Conservation (phyloP, 2,888 invertebrate genomes). For the Scaptodrosophila latifasciaeformis region DNA sequence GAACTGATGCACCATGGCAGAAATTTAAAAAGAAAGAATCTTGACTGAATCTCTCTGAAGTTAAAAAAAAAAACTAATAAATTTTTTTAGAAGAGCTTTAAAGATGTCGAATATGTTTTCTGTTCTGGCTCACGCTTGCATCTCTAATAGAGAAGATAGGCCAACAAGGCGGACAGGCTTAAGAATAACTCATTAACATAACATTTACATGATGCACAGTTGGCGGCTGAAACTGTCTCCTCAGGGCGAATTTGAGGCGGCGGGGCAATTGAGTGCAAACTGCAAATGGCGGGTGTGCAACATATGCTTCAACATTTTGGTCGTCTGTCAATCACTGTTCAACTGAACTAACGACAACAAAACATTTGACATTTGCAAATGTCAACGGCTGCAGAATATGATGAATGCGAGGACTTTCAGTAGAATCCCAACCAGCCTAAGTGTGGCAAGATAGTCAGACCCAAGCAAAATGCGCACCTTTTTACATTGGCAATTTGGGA, state of each 20-base stretch:
- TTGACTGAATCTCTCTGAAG: too few relatives aligned
- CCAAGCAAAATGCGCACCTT: constrained; percentile 18
- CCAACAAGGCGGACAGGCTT: background rate
- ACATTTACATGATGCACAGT: constrained; percentile 30
- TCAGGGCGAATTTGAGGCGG: background rate
- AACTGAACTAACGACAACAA: constrained; percentile 32
- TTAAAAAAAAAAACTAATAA: too few relatives aligned
- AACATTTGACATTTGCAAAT: constrained; percentile 60
- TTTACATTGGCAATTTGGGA: constrained; percentile 22
- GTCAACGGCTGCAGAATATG: constrained; percentile 33
- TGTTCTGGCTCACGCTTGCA: too few relatives aligned
- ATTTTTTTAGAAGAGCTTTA: too few relatives aligned
- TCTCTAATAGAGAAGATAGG: too few relatives aligned
- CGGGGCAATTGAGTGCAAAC: too few relatives aligned
- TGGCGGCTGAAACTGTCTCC: background rate
- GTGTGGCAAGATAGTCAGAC: background rate
- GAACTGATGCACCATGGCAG: too few relatives aligned
- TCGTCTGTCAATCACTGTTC: constrained; percentile 52
- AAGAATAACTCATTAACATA: constrained; percentile 62
- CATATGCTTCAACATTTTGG: constrained; percentile 52
- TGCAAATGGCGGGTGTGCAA: constrained; percentile 29
- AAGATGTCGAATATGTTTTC: too few relatives aligned
- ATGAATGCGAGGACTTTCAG: constrained; percentile 33
- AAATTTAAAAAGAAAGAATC: too few relatives aligned
- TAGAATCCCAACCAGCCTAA: constrained; percentile 1